These are phyloP conservation scores for Rhimphoctona megacephalus DNA, from an alignment of 2,888 invertebrate species.

Conservation along the genomic window DNA sequence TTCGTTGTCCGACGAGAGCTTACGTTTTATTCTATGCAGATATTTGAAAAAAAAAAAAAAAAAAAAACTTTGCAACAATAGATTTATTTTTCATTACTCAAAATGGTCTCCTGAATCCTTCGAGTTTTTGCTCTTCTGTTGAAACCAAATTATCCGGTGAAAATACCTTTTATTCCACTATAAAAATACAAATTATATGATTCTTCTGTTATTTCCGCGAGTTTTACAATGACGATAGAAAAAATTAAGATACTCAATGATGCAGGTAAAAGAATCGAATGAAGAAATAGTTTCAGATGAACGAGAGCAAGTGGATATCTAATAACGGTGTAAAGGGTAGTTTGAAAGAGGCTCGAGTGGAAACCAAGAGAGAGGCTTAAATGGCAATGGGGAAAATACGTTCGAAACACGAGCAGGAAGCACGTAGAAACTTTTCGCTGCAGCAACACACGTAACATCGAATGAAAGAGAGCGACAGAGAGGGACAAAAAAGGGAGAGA, in stretches of 20 bases:
- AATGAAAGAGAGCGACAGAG: background rate
- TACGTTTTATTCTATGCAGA: background rate
- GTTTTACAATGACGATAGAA: background rate
- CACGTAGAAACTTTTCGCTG: constrained; percentile 53
- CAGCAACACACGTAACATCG: background rate
- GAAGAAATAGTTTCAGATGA: background rate
- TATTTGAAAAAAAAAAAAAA: no score
- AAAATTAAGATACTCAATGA: background rate
- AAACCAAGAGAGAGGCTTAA: background rate
- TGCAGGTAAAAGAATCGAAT: background rate
- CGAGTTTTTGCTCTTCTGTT: background rate
- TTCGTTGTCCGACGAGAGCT: background rate
- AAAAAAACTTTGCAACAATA: background rate
- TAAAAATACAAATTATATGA: background rate
- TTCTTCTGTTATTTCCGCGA: background rate
- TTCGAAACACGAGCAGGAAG: constrained; percentile 33
- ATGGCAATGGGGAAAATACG: constrained; percentile 10
- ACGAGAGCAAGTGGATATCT: background rate
- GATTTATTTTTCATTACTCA: no score
- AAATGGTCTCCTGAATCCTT: background rate
- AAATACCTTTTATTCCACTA: no score
- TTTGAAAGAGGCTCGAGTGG: background rate
- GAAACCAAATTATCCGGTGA: background rate
- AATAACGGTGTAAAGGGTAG: background rate
- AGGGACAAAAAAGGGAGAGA: background rate